Evolutionary conservation across 2,113 vertebrate species (phyloP).

Genomic region (Oryzias javanicus): DNA sequence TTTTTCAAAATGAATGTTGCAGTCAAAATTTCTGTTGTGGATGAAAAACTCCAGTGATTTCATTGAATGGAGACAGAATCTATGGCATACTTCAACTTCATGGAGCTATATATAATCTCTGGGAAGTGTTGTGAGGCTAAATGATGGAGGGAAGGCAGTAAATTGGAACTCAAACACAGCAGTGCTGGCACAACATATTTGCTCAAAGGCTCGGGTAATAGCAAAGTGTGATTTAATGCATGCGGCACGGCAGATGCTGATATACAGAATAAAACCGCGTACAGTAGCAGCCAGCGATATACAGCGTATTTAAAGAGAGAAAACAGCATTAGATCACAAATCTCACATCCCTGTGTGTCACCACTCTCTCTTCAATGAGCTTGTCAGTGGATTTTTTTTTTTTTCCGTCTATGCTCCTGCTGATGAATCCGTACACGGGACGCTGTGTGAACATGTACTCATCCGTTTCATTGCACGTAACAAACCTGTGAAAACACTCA

Average conservation of each 20-base stretch:
- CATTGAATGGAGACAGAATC: slow-evolving; percentile 32
- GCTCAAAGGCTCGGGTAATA: slow-evolving; percentile 43
- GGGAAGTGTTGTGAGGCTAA: slow-evolving; percentile 34
- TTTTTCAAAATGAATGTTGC: slow-evolving; percentile 39
- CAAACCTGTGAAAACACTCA: slow-evolving; percentile 77
- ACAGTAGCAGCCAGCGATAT: slow-evolving; percentile 36
- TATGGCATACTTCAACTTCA: slow-evolving; percentile 44
- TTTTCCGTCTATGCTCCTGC: slow-evolving; percentile 88
- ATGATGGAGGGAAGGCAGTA: slow-evolving; percentile 51
- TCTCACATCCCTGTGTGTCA: slow-evolving; percentile 88
- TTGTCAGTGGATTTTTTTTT: slow-evolving; percentile 85
- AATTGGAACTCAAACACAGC: slow-evolving; percentile 60
- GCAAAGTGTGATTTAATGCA: slow-evolving; percentile 59
- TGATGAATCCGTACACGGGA: slow-evolving; percentile 91
- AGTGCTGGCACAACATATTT: slow-evolving; percentile 41
- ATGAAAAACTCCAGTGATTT: slow-evolving; percentile 43
- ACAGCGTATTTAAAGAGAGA: slow-evolving; percentile 39
- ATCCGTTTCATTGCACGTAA: slow-evolving; percentile 92
- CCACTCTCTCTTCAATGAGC: slow-evolving; percentile 86
- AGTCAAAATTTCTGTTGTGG: slow-evolving; percentile 41
- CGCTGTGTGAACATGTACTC: slow-evolving; percentile 94
- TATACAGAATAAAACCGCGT: slow-evolving; percentile 41
- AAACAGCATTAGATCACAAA: slow-evolving; percentile 57
- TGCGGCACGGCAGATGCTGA: slow-evolving; percentile 15
- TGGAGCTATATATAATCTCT: slow-evolving; percentile 42